Percentiles rank a stretch among this genome's conserved stretches.
phyloP scores from a whole-genome alignment of 2,888 invertebrate species.

The Cheilosia vulpina region DNA sequence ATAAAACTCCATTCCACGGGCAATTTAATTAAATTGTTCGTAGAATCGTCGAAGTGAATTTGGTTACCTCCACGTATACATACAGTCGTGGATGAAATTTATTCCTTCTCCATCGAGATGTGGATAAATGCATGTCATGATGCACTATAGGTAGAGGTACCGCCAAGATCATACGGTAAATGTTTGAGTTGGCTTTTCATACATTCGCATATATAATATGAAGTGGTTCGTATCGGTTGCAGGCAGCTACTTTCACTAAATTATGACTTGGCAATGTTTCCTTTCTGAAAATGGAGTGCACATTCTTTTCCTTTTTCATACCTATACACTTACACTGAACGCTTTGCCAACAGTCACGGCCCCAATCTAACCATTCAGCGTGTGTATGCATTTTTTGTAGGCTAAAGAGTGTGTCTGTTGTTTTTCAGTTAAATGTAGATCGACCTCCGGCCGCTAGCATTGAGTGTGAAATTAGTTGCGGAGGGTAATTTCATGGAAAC shows the following conservation, averaged over 20 bases:
- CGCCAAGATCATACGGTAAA: slow-evolving; percentile 52
- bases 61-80: slow-evolving; percentile 48
- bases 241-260: slow-evolving; percentile 71
- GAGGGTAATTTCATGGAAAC: slow-evolving; percentile 67
- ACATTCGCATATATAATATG: not conserved
- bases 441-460: slow-evolving; percentile 73
- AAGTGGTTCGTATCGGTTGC: slow-evolving; percentile 35
- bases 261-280: slow-evolving; percentile 69
- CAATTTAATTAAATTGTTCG: slow-evolving; percentile 80
- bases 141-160: slow-evolving; percentile 33
- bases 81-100: slow-evolving; percentile 57
- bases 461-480: slow-evolving; percentile 73
- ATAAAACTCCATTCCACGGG: slow-evolving; percentile 76
- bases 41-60: slow-evolving; percentile 57
- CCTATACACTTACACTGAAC: slow-evolving; percentile 18
- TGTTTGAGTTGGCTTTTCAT: slow-evolving; percentile 17
- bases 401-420: slow-evolving; percentile 54
- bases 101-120: slow-evolving; percentile 52
- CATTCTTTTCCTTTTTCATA: slow-evolving; percentile 49
- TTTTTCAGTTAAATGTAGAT: slow-evolving; percentile 59
- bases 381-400: slow-evolving; percentile 40
- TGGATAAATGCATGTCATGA: slow-evolving; percentile 51
- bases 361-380: slow-evolving; percentile 8
- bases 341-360: slow-evolving; percentile 36
- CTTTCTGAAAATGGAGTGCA: slow-evolving; percentile 56